Evolutionary conservation across 2,113 vertebrate species (phyloP).

Genomic region (Gopherus evgoodei): DNA sequence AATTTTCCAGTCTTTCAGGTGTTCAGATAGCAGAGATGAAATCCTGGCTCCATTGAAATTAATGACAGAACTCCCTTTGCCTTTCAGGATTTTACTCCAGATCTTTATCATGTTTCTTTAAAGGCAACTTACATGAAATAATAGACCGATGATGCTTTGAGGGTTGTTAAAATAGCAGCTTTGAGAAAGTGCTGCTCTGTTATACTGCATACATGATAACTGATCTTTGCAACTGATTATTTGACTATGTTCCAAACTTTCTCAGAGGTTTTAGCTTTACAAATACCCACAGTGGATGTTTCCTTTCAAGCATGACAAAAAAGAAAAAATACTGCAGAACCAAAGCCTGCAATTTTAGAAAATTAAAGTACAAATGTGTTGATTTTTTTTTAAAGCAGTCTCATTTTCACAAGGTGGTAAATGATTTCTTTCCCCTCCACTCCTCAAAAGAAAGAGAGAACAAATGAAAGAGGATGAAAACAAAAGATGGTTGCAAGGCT

Average conservation of each 20-base stretch:
- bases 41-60: constrained; percentile 40
- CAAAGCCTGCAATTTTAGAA: constrained; percentile 37
- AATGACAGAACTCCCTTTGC: constrained; percentile 26
- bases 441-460: neutral
- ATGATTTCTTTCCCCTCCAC: constrained; percentile 38
- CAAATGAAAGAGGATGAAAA: neutral
- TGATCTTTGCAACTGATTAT: constrained; percentile 46
- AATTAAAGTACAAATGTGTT: constrained; percentile 45
- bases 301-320: constrained; percentile 19
- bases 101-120: constrained; percentile 54
- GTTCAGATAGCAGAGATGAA: constrained; percentile 32
- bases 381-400: constrained; percentile 45
- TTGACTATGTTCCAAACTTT: neutral
- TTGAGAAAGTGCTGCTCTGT: constrained; percentile 40
- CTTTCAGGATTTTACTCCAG: constrained; percentile 50
- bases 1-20: constrained; percentile 9
- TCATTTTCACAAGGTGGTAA: constrained; percentile 47
- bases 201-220: neutral
- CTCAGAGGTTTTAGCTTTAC: constrained; percentile 29
- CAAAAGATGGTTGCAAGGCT: constrained; percentile 52
- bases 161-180: constrained; percentile 60
- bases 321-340: constrained; percentile 16
- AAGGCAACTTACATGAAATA: neutral
- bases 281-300: neutral
- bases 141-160: constrained; percentile 37